These are phyloP conservation scores for Microdon myrmicae DNA, from an alignment of 2,888 invertebrate genomes.

Conservation along the genomic window DNA sequence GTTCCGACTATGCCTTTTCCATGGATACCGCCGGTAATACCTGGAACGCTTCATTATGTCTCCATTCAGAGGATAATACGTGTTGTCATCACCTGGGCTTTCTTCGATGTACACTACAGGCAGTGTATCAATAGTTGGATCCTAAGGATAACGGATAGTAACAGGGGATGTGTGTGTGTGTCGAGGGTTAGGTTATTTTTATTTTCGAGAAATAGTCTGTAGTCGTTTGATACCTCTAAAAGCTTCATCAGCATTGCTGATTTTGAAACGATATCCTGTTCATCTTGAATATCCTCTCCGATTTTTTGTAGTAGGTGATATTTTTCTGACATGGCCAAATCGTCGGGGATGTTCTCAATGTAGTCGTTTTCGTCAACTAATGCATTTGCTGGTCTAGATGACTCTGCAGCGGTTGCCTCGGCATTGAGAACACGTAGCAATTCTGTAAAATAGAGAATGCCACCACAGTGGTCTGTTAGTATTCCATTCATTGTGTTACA, in stretches of 20 bases:
- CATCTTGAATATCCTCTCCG: conserved; percentile 62
- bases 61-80: conserved; percentile 45
- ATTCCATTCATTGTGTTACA: too few relatives aligned
- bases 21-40: conserved; percentile 73
- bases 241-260: conserved; percentile 65
- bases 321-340: conserved; percentile 61
- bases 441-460: conserved; percentile 53
- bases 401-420: conserved; percentile 55
- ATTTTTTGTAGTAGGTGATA: conserved; percentile 61
- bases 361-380: conserved; percentile 57
- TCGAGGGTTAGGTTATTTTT: background rate
- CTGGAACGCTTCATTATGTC: conserved; percentile 69
- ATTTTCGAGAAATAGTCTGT: background rate
- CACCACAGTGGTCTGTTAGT: background rate
- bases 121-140: conserved; percentile 62
- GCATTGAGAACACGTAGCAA: conserved; percentile 60
- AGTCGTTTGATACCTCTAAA: conserved; percentile 59
- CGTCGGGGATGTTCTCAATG: conserved; percentile 60
- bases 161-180: too few relatives aligned
- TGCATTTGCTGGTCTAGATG: conserved; percentile 12
- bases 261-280: conserved; percentile 65
- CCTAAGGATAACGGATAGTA: conserved; percentile 53
- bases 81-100: conserved; percentile 45
- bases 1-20: conserved; percentile 72
- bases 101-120: conserved; percentile 65